Percentiles rank a stretch among this genome's conserved stretches.
Evolutionary conservation across 2,888 invertebrate species (phyloP).

Genomic region (Branchipolynoe longqiensis): DNA sequence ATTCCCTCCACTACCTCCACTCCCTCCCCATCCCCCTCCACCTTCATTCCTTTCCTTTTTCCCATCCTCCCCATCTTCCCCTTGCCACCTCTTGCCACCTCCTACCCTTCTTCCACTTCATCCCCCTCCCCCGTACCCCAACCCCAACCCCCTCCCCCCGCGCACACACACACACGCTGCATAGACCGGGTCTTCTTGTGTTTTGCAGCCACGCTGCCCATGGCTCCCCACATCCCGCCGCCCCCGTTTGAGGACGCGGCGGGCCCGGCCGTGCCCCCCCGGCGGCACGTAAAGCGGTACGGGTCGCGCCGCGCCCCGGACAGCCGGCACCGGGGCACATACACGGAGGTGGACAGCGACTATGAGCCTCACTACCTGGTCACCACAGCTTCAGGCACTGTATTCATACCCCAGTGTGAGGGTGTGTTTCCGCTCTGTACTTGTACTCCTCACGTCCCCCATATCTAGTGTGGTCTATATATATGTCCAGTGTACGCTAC

Average conservation of each 20-base stretch:
- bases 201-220: slow-evolving; percentile 75
- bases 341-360: slow-evolving; percentile 76
- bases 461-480: not conserved
- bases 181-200: no score
- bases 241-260: slow-evolving; percentile 68
- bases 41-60: not conserved
- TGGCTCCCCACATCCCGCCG: slow-evolving; percentile 74
- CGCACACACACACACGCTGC: not conserved
- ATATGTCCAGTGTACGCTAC: no score
- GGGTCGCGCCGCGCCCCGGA: slow-evolving; percentile 12
- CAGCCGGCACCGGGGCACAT: slow-evolving; percentile 63
- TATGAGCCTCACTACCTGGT: slow-evolving; percentile 78
- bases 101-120: not conserved
- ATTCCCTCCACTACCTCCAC: not conserved
- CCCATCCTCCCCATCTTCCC: not conserved
- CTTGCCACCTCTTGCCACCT: not conserved
- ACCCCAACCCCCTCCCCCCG: not conserved
- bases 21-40: not conserved
- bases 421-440: slow-evolving; percentile 48
- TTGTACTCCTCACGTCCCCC: not conserved
- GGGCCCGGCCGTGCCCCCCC: slow-evolving; percentile 66
- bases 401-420: slow-evolving; percentile 71
- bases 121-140: not conserved
- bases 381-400: slow-evolving; percentile 76
- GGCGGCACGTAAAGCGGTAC: slow-evolving; percentile 26